Evolutionary conservation across 1,140 invertebrate species (phyloP).

Genomic region (Heliconius nattereri): DNA sequence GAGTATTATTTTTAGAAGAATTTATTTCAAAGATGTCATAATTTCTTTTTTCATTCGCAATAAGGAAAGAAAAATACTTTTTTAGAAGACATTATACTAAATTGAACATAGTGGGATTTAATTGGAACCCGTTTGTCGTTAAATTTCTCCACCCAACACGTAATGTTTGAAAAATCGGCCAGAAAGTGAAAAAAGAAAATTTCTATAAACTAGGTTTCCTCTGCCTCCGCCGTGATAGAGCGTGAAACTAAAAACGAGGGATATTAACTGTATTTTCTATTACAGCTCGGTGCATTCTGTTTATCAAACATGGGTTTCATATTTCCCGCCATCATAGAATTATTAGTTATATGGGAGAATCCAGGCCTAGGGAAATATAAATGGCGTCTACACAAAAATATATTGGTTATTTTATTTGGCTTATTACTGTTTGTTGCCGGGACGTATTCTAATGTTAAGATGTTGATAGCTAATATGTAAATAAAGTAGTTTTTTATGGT

Average conservation of each 20-base stretch:
- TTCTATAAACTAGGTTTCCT: too few species aligned
- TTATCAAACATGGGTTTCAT: slow-evolving; percentile 92
- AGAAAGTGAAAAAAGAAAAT: too few species aligned
- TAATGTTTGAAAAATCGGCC: too few species aligned
- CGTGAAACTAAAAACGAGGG: too few species aligned
- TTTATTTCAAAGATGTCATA: too few species aligned
- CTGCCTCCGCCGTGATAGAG: too few species aligned
- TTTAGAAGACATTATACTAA: too few species aligned
- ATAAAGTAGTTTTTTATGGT: slow-evolving; percentile 18
- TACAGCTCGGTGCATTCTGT: slow-evolving; percentile 82
- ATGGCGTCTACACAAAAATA: slow-evolving; percentile 86
- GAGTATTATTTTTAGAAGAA: slow-evolving; percentile 32
- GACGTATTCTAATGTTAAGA: slow-evolving; percentile 86
- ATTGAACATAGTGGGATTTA: too few species aligned
- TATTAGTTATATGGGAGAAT: slow-evolving; percentile 85
- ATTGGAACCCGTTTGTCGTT: too few species aligned
- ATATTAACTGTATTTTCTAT: slow-evolving; percentile 19
- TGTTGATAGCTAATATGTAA: slow-evolving; percentile 80
- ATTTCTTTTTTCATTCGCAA: too few species aligned
- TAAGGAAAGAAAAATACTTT: too few species aligned
- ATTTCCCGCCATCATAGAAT: slow-evolving; percentile 92
- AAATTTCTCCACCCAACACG: too few species aligned
- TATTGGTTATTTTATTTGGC: slow-evolving; percentile 85
- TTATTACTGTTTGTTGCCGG: slow-evolving; percentile 88
- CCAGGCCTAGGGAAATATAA: slow-evolving; percentile 82